phyloP scores from a whole-genome alignment of 2,113 vertebrate genomes.

The Taurulus bubalis region DNA sequence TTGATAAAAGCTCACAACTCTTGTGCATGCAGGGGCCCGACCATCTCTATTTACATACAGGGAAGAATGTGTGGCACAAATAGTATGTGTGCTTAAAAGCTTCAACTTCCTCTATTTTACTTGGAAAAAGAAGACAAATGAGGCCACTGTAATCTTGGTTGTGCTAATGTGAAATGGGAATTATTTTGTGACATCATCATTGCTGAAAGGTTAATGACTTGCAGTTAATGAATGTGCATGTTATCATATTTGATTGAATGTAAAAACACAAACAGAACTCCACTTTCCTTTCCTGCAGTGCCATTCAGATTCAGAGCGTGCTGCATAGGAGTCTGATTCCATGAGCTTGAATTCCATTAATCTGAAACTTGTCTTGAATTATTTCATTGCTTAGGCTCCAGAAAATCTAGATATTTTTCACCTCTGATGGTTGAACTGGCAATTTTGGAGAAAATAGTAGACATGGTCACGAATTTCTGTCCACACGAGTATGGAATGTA shows the following conservation, averaged over 20 bases:
- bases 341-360: background rate
- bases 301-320: background rate
- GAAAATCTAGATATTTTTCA: background rate
- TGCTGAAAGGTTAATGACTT: slow-evolving; percentile 40
- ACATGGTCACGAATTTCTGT: slow-evolving; percentile 4
- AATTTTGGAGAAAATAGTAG: background rate
- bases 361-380: background rate
- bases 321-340: background rate
- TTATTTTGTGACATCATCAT: background rate
- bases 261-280: background rate
- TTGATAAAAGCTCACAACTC: background rate
- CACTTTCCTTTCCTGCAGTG: background rate
- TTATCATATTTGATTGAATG: slow-evolving; percentile 11
- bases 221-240: slow-evolving; percentile 3
- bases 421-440: background rate
- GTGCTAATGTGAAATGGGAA: slow-evolving; percentile 12
- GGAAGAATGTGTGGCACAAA: background rate
- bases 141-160: background rate
- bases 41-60: background rate
- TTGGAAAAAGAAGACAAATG: background rate
- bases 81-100: background rate
- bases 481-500: background rate
- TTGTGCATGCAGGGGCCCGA: background rate
- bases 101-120: background rate
- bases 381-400: background rate